These are phyloP conservation scores for Apantesis nais DNA, from an alignment of 2,888 invertebrate species.

Conservation along the genomic window DNA sequence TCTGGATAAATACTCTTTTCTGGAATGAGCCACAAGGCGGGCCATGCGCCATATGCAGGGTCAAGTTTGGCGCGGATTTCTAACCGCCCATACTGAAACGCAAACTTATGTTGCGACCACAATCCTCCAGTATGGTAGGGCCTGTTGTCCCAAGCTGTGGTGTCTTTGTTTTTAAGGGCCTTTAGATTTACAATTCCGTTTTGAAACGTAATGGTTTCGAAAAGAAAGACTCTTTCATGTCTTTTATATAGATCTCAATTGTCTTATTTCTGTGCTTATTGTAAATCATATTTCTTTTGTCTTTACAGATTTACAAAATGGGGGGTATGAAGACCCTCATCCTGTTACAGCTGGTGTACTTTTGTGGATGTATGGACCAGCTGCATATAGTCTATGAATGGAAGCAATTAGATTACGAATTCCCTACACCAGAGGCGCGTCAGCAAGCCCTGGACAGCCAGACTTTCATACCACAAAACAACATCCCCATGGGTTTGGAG, in stretches of 20 bases:
- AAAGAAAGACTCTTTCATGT: no score
- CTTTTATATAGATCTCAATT: neutral
- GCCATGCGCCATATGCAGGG: no score
- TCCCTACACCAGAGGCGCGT: slow-evolving; percentile 83
- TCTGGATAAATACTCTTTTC: no score
- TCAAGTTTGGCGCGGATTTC: no score
- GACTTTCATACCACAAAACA: slow-evolving; percentile 89
- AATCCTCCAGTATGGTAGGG: no score
- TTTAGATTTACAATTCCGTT: no score
- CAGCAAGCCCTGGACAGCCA: slow-evolving; percentile 86
- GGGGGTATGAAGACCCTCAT: slow-evolving; percentile 65
- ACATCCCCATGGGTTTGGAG: slow-evolving; percentile 91
- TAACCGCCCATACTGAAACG: no score
- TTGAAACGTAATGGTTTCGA: no score
- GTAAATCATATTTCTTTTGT: slow-evolving; percentile 10
- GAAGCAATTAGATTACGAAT: slow-evolving; percentile 90
- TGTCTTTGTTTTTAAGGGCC: no score
- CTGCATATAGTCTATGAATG: slow-evolving; percentile 89
- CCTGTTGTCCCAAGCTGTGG: no score
- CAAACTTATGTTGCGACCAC: no score
- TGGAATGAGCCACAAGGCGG: no score
- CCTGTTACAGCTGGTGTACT: slow-evolving; percentile 70
- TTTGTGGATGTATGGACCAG: slow-evolving; percentile 86
- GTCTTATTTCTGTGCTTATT: neutral
- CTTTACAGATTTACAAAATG: slow-evolving; percentile 67